Evolutionary conservation across 23 tunicate species (phyloP), one percentile per base, ranked within the genome.

Genomic region (Trididemnum nubilum): DNA sequence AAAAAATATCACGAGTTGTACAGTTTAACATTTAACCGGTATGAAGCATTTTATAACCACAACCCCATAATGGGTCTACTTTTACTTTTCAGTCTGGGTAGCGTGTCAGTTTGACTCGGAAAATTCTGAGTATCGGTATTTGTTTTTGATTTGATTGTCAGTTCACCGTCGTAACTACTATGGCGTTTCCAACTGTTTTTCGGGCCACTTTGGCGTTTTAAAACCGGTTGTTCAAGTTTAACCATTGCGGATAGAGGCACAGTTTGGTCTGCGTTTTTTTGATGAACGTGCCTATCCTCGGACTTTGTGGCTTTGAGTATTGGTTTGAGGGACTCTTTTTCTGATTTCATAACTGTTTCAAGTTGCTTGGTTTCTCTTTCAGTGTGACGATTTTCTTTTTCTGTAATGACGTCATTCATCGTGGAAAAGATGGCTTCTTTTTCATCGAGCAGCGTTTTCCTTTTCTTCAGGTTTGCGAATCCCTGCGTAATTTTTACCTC

Each of bases 361-460:
- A n/a, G n/a, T 15, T 15, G 22, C n/a, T 63, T 9, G 23, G 70
- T 22, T 63, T 24, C 29, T 23, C 23, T 63, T 23, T 27, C n/a
- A 24, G 26, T n/a, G 22, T 61, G 22, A 12, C n/a, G 29, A 61
- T 3, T 3, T 61, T 61, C 67, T 61, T 73, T 38, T 73, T 73
- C 33, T 15, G 58, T 34, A 86, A 90, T 71, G 37, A 84, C 75
- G 37, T 85, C 83, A 34, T 74, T 83, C 96, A 90, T 90, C 4
- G 71, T 34, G 15, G 67, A 64, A 5, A 64, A 76, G 71, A 80
- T 66, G 2, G 65, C 65, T 65, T 90, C 96, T 73, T 85, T 90
- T 81, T 85, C 89, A 39, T 90, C 96, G 31, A 90, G 86, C 27
- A 90, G 49, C 36, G 73, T 73, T 26, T 84, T 73, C 58, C 89